Base-by-base conservation (phyloP, 2,113 vertebrate genomes). In the Xiphias gladius region DNA sequence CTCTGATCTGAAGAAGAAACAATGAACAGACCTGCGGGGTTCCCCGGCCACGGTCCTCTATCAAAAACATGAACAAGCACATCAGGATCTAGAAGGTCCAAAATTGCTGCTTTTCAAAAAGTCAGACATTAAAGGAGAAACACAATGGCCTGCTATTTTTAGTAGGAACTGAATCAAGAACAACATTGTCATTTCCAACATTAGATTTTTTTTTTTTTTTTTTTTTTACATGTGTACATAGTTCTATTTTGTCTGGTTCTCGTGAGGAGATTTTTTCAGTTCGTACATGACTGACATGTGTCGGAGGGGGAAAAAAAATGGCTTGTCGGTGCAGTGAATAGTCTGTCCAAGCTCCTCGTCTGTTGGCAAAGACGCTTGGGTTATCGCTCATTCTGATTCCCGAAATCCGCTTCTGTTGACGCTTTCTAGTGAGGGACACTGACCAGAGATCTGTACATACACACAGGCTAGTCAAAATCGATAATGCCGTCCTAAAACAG, bases 21-120 rank as follows among this genome's bases (percentile, higher is more conserved):
- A 74, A 68, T 83, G 83, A 81, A 71, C 66, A 62, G 63, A 88
- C 81, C 61, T 14, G 48, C 64, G 28, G 67, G 79, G 55, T 70
- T 76, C 68, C 72, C 86, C 79, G 26, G 19, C 64, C 26, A 4
- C 1, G 22, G 66, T 75, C 61, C 26, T 85, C 82, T 79, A 90
- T 89, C 73, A 80, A 84, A 90, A 89, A 92, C 85, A 89, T 83
- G 48, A 79, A 89, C 75, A 76, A 90, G 79, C 77, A 88, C 55
- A 86, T 79, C 43, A 26, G 84, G 68, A 80, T 48, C 65, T 59
- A 80, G 65, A 84, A 68, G 62, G 67, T 90, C 86, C 76, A 78
- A 73, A 86, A 75, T 30, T 26, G 41, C 52, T 83, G 72, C 58
- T 50, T 48, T 77, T 79, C 76, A 77, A 83, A 87, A 86, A 83